phyloP scores from a whole-genome alignment of 2,888 invertebrate species.

The Euspilapteryx auroguttella region DNA sequence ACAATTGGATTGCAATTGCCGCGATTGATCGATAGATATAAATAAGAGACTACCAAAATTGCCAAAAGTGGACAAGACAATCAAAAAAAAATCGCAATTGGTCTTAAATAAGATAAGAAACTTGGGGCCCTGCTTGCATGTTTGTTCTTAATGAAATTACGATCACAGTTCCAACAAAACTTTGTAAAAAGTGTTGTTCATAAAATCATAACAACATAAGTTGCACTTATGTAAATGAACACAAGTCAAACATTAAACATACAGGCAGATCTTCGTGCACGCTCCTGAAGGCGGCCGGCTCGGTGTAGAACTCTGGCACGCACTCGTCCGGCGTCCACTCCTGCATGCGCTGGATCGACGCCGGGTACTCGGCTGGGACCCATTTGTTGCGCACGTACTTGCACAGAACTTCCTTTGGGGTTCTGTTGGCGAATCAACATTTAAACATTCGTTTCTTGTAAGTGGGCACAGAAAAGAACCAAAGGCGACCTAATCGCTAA shows the following conservation, averaged over 20 bases:
- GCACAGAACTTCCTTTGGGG: slow-evolving; percentile 82
- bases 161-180: no score
- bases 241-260: slow-evolving; percentile 8
- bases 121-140: no score
- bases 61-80: no score
- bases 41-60: no score
- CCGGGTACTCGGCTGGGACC: slow-evolving; percentile 92
- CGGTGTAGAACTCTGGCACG: slow-evolving; percentile 95
- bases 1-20: no score
- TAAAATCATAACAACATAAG: not conserved
- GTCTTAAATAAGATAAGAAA: no score
- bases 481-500: no score
- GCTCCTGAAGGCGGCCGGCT: slow-evolving; percentile 90
- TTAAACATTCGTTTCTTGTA: not conserved
- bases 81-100: no score
- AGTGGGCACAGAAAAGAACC: no score
- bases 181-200: no score
- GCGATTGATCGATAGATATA: no score
- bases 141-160: no score
- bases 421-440: slow-evolving; percentile 29
- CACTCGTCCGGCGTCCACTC: slow-evolving; percentile 99
- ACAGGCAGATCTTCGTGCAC: slow-evolving; percentile 90
- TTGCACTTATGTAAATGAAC: not conserved
- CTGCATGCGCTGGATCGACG: slow-evolving; percentile 86
- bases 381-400: slow-evolving; percentile 89